Conservation (phyloP, 1,140 invertebrate genomes). For the Pseudomyrmex pallidus region DNA sequence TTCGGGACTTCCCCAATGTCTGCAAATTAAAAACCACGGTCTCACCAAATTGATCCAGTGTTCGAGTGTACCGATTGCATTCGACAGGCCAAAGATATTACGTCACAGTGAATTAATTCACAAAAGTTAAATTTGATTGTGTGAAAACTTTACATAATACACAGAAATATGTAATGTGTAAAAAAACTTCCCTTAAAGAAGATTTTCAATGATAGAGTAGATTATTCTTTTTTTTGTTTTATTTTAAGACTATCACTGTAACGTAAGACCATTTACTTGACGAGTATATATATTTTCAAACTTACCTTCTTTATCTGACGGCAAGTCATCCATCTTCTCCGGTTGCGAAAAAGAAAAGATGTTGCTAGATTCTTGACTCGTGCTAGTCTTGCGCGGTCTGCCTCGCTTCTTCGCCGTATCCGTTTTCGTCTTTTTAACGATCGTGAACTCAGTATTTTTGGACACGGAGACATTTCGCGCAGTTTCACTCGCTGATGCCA, state of each 20-base stretch:
- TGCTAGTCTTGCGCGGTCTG: slow-evolving; percentile 59
- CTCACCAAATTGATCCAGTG: background rate
- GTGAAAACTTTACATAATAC: background rate
- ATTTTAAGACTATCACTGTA: background rate
- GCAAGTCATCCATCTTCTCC: slow-evolving; percentile 51
- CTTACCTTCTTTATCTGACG: slow-evolving; percentile 64
- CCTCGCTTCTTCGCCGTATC: slow-evolving; percentile 52
- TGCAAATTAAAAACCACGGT: slow-evolving; percentile 59
- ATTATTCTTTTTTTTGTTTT: background rate
- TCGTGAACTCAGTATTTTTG: slow-evolving; percentile 69
- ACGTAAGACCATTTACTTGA: slow-evolving; percentile 6
- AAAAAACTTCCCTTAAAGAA: background rate
- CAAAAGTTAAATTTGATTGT: background rate
- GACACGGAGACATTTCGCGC: background rate
- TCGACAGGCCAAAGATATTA: slow-evolving; percentile 28
- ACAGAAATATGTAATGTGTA: background rate
- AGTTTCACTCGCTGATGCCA: background rate
- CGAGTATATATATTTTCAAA: background rate
- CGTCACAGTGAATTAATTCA: background rate
- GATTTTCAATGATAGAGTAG: background rate
- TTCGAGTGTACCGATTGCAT: background rate
- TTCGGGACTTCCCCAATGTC: slow-evolving; percentile 70
- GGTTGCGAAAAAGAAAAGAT: slow-evolving; percentile 76
- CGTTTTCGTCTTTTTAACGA: slow-evolving; percentile 11
- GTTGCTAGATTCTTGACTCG: slow-evolving; percentile 40